Conservation (phyloP, 2,888 invertebrate species). For the Diachrysia chrysitis region DNA sequence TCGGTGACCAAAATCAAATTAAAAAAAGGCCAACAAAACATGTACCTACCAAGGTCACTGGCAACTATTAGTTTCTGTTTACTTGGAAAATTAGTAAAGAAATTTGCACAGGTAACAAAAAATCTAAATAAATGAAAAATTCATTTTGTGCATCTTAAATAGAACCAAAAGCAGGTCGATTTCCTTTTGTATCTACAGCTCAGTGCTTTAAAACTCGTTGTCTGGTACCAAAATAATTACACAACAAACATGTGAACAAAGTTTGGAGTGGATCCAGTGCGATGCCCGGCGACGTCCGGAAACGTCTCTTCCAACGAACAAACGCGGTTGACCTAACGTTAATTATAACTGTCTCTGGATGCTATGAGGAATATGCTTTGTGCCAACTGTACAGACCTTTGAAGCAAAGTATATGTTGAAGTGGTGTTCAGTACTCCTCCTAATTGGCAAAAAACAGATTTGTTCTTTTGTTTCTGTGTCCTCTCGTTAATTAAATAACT, state of each 20-base stretch:
- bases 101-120: too few species aligned
- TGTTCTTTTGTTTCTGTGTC: neutral
- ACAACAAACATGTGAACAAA: slow-evolving; percentile 39
- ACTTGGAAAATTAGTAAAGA: too few species aligned
- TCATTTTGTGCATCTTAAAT: neutral
- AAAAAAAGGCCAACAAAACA: too few species aligned
- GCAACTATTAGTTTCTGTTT: too few species aligned
- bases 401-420: neutral
- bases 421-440: neutral
- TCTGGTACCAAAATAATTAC: slow-evolving; percentile 30
- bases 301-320: slow-evolving; percentile 19
- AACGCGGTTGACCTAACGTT: slow-evolving; percentile 25
- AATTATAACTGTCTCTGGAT: slow-evolving; percentile 29
- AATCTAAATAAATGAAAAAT: too few species aligned
- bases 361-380: slow-evolving; percentile 11
- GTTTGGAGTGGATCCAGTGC: slow-evolving; percentile 33
- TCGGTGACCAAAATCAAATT: too few species aligned
- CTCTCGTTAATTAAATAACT: neutral
- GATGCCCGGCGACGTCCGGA: slow-evolving; percentile 5
- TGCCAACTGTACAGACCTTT: neutral
- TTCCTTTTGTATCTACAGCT: neutral
- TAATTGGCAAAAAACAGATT: neutral
- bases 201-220: slow-evolving; percentile 28
- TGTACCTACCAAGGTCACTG: too few species aligned
- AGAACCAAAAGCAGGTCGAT: neutral